Conservation (phyloP, 2,797 vertebrate genomes). For the Manis crassicaudata region DNA sequence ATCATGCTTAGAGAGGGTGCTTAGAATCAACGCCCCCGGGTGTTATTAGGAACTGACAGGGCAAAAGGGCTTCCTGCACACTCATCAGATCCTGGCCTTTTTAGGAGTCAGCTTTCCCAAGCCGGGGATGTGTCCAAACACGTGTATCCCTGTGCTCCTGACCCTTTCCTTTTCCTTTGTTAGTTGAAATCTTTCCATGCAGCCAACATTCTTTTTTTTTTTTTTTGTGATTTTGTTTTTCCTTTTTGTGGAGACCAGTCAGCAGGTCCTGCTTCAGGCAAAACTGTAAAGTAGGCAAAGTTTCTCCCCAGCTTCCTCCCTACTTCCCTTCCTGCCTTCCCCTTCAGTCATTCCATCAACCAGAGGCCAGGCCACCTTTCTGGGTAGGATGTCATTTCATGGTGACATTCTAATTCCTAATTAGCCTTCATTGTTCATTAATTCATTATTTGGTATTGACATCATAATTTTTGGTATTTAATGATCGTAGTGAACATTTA, state of each 20-base stretch:
- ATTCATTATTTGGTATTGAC: not conserved
- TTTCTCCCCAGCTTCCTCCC: not conserved
- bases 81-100: slow-evolving; percentile 75
- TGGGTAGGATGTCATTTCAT: not conserved
- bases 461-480: not conserved
- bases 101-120: slow-evolving; percentile 37
- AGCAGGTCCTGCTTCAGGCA: slow-evolving; percentile 57
- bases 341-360: not conserved
- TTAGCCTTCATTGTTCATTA: not conserved
- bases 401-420: not conserved
- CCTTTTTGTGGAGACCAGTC: slow-evolving; percentile 62
- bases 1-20: not conserved
- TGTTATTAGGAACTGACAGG: slow-evolving; percentile 71
- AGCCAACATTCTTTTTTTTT: slow-evolving; percentile 7
- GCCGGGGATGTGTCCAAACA: not conserved
- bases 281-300: slow-evolving; percentile 59
- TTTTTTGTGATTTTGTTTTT: slow-evolving; percentile 61
- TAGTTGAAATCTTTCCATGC: slow-evolving; percentile 63
- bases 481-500: not conserved
- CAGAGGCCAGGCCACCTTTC: not conserved
- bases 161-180: slow-evolving; percentile 63
- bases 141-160: not conserved
- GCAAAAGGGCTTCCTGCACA: slow-evolving; percentile 83
- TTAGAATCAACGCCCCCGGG: not conserved
- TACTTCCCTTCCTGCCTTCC: not conserved